These are phyloP conservation scores for Hyaena hyaena DNA, from an alignment of 2,113 vertebrate genomes.

Conservation along the genomic window DNA sequence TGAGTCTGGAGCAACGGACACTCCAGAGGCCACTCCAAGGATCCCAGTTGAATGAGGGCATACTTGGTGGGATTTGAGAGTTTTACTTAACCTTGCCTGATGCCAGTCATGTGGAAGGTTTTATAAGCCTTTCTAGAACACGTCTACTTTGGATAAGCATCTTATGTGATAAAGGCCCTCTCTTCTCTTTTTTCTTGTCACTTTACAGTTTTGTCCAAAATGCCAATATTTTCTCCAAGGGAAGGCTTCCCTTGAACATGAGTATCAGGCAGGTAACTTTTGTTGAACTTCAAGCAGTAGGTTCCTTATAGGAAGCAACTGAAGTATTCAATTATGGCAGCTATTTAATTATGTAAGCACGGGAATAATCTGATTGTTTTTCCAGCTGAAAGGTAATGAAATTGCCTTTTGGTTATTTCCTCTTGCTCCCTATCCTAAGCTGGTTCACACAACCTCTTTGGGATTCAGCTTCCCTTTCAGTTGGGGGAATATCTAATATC, in stretches of 20 bases:
- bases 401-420: neutral
- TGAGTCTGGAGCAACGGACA: neutral
- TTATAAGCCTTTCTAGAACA: slow-evolving; percentile 59
- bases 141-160: slow-evolving; percentile 70
- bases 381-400: slow-evolving; percentile 1
- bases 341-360: neutral
- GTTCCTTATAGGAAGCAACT: neutral
- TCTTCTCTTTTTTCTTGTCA: slow-evolving; percentile 64
- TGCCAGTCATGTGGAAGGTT: slow-evolving; percentile 73
- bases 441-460: neutral
- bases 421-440: neutral
- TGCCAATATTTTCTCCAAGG: slow-evolving; percentile 45
- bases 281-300: neutral
- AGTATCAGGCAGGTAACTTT: neutral
- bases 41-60: slow-evolving; percentile 36
- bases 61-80: slow-evolving; percentile 56
- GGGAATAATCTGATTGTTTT: slow-evolving; percentile 43
- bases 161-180: neutral
- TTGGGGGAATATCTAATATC: neutral
- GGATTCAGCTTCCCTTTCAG: neutral
- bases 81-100: neutral
- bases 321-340: neutral
- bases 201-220: neutral
- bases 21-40: neutral
- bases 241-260: neutral